A percentile compares a stretch with the other conserved stretches of the same genome.
Conservation (phyloP, 2,113 vertebrate species). For the Rutilus rutilus region DNA sequence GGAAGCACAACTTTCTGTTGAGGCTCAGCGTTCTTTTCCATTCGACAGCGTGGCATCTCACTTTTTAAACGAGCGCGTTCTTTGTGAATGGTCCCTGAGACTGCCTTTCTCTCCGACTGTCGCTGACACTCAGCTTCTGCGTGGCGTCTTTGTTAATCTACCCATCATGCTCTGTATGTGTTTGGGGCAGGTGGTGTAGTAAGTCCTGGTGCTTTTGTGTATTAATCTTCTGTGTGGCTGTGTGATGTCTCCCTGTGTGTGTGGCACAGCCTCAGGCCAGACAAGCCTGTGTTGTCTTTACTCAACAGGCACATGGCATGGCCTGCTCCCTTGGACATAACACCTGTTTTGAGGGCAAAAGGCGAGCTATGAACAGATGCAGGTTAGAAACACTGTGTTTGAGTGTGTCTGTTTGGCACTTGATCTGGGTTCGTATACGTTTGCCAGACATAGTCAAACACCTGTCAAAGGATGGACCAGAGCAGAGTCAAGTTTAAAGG, state of each 20-base stretch:
- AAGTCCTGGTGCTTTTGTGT: slow-evolving; percentile 36
- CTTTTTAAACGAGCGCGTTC: background rate
- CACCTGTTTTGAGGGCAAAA: slow-evolving; percentile 56
- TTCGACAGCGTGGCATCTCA: background rate
- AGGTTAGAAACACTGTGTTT: slow-evolving; percentile 24
- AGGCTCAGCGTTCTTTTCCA: background rate
- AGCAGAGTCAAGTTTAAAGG: background rate
- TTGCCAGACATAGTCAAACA: slow-evolving; percentile 17
- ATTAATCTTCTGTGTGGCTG: slow-evolving; percentile 21
- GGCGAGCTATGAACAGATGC: slow-evolving; percentile 52
- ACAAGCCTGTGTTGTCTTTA: slow-evolving; percentile 49
- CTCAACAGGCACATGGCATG: slow-evolving; percentile 29
- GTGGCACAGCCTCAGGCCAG: slow-evolving; percentile 1
- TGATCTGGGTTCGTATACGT: slow-evolving; percentile 36
- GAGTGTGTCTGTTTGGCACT: slow-evolving; percentile 30
- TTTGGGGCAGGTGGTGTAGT: slow-evolving; percentile 39
- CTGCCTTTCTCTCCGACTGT: background rate
- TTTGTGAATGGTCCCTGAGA: background rate
- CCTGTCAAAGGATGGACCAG: slow-evolving; percentile 21
- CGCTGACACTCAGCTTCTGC: background rate
- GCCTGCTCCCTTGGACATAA: slow-evolving; percentile 31
- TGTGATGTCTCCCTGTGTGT: slow-evolving; percentile 22
- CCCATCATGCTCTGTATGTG: slow-evolving; percentile 47
- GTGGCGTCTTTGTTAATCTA: slow-evolving; percentile 24
- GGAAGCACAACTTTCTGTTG: background rate